Percentiles rank a stretch among this genome's conserved stretches.
Evolutionary conservation across 2,113 vertebrate species (phyloP).

Genomic region (Alethe castanea): DNA sequence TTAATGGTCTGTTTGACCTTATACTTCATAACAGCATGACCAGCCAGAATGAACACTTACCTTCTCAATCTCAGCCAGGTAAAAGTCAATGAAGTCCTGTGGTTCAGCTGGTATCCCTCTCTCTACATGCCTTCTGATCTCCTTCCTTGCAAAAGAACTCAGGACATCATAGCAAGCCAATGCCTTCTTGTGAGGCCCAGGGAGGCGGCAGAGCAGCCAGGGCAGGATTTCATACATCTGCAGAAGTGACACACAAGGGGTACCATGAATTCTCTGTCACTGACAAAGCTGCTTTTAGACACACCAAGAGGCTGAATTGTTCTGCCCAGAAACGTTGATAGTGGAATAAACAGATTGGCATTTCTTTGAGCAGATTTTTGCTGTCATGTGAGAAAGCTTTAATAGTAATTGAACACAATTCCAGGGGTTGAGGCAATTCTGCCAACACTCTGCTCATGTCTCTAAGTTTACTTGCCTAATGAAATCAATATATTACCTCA

Average conservation of each 20-base stretch:
- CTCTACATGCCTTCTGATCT: constrained; percentile 49
- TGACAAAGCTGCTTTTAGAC: not conserved
- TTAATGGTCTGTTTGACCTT: not conserved
- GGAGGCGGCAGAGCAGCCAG: constrained; percentile 7
- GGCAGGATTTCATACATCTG: constrained; percentile 54
- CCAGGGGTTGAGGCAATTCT: not conserved
- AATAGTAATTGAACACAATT: not conserved
- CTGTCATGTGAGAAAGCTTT: not conserved
- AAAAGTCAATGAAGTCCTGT: constrained; percentile 65
- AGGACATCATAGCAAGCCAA: constrained; percentile 19
- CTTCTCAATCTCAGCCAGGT: constrained; percentile 59
- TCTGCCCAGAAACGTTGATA: not conserved
- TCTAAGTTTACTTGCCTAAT: not conserved
- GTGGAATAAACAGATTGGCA: not conserved
- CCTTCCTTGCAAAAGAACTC: not conserved
- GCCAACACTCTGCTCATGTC: not conserved
- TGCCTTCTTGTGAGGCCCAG: constrained; percentile 25
- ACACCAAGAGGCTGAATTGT: not conserved
- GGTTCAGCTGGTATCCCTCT: not conserved
- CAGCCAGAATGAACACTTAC: not conserved
- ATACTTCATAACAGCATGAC: not conserved
- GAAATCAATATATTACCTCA: not conserved
- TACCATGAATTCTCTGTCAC: not conserved
- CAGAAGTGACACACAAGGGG: not conserved
- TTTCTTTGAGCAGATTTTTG: not conserved